Conservation (phyloP, 2,888 invertebrate species). For the Cyclophora punctaria region DNA sequence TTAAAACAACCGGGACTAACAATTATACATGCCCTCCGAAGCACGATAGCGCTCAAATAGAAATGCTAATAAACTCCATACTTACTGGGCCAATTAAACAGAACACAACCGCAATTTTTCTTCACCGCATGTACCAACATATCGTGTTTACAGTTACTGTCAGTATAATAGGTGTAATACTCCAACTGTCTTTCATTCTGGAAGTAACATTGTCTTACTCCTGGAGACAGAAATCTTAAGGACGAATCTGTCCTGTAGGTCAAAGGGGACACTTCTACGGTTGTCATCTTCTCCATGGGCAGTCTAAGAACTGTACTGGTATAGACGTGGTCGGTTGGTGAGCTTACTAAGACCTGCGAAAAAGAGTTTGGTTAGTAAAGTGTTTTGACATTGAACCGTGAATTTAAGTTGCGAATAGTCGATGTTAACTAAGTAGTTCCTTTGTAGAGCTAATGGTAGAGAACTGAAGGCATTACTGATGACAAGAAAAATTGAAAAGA, state of each 20-base stretch:
- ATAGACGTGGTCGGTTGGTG: constrained; percentile 62
- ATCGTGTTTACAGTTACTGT: constrained; percentile 71
- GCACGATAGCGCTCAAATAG: too few species aligned
- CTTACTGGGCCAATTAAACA: constrained; percentile 65
- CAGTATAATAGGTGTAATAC: constrained; percentile 66
- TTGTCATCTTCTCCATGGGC: constrained; percentile 64
- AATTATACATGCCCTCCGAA: too few species aligned
- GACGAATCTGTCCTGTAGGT: constrained; percentile 57
- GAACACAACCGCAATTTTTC: constrained; percentile 59
- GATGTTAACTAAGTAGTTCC: too few species aligned
- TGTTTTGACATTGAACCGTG: too few species aligned
- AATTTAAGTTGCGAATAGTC: too few species aligned
- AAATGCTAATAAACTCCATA: constrained; percentile 6
- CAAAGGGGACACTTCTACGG: constrained; percentile 57
- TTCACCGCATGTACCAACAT: constrained; percentile 61
- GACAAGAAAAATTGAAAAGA: too few species aligned
- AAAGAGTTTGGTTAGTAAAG: too few species aligned
- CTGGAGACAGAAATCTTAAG: constrained; percentile 42
- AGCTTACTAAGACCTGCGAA: constrained; percentile 50
- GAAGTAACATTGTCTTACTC: constrained; percentile 59
- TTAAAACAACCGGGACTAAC: too few species aligned
- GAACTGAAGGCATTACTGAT: too few species aligned
- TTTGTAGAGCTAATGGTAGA: too few species aligned
- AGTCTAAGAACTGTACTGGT: constrained; percentile 58
- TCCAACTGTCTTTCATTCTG: constrained; percentile 54